These are phyloP conservation scores for Siniperca scherzeri DNA, from an alignment of 2,797 vertebrate genomes.

Conservation along the genomic window DNA sequence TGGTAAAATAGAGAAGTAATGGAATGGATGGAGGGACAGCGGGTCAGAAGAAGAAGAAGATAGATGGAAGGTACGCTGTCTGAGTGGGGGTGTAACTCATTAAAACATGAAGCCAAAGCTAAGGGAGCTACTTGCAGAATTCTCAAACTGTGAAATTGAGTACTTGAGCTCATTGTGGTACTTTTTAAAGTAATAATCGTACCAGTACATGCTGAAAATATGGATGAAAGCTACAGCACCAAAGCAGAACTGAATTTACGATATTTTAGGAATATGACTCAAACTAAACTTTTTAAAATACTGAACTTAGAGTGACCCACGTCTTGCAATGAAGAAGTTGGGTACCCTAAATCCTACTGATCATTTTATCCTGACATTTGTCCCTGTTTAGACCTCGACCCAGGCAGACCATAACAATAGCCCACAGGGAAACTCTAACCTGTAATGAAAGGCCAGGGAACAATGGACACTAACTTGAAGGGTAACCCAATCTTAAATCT, in stretches of 20 bases:
- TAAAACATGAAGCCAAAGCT: constrained; percentile 76
- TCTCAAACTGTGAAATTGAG: constrained; percentile 61
- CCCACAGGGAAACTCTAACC: constrained; percentile 92
- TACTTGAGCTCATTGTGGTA: constrained; percentile 30
- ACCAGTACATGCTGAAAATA: constrained; percentile 9
- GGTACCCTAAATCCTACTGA: constrained; percentile 74
- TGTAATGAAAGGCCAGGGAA: constrained; percentile 93
- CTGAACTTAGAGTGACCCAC: constrained; percentile 76
- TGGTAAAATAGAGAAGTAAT: constrained; percentile 85
- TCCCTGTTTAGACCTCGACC: constrained; percentile 88
- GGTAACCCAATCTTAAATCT: constrained; percentile 95
- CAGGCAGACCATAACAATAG: constrained; percentile 86
- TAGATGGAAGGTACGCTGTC: constrained; percentile 57
- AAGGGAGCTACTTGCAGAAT: constrained; percentile 66
- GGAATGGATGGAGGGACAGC: constrained; percentile 72
- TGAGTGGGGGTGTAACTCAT: constrained; percentile 73
- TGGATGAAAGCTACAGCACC: neutral
- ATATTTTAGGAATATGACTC: constrained; percentile 12
- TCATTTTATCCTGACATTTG: constrained; percentile 84
- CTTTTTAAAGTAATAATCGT: constrained; percentile 34
- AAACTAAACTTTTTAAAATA: constrained; percentile 41
- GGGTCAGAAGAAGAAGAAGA: constrained; percentile 72
- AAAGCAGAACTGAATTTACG: neutral
- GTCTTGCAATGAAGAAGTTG: constrained; percentile 50
- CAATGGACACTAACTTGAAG: constrained; percentile 91